Evolutionary conservation across 23 tunicate species (phyloP).

Genomic region (Phallusia fumigata): DNA sequence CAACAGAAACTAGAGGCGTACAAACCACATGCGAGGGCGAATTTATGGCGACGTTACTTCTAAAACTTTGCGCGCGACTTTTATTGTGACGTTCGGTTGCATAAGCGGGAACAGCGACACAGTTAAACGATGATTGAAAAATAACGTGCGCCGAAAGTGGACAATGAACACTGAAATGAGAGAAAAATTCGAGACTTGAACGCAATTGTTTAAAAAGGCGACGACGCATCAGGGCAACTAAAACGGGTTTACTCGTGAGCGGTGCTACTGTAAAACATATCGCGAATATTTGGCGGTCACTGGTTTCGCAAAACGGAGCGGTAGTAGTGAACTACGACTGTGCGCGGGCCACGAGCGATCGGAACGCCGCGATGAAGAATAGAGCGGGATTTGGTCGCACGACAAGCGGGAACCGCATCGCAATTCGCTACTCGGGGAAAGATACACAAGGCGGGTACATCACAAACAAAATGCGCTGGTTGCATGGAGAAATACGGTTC

Average conservation of each 20-base stretch:
- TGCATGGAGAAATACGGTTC: background rate
- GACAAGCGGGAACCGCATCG: background rate
- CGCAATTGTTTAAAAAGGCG: conserved; percentile 9
- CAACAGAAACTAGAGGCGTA: background rate
- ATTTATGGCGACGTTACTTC: background rate
- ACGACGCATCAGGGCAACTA: background rate
- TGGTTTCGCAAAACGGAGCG: background rate
- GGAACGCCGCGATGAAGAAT: no score
- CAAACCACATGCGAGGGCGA: conserved; percentile 1
- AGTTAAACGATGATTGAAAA: conserved; percentile 9
- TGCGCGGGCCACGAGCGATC: background rate
- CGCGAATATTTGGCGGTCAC: background rate
- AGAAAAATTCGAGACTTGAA: conserved; percentile 1
- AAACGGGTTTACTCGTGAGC: background rate
- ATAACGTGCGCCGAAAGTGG: conserved; percentile 4
- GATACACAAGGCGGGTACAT: background rate
- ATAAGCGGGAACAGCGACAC: conserved; percentile 11
- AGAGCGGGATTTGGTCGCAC: no score
- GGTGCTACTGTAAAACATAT: conserved; percentile 6
- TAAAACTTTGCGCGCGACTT: background rate
- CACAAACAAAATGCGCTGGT: background rate
- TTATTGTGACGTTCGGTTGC: background rate
- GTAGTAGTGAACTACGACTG: background rate
- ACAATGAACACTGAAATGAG: conserved; percentile 7
- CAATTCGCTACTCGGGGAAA: conserved; percentile 5